Conservation (phyloP, 1,140 invertebrate genomes). For the Danaus melanippus region DNA sequence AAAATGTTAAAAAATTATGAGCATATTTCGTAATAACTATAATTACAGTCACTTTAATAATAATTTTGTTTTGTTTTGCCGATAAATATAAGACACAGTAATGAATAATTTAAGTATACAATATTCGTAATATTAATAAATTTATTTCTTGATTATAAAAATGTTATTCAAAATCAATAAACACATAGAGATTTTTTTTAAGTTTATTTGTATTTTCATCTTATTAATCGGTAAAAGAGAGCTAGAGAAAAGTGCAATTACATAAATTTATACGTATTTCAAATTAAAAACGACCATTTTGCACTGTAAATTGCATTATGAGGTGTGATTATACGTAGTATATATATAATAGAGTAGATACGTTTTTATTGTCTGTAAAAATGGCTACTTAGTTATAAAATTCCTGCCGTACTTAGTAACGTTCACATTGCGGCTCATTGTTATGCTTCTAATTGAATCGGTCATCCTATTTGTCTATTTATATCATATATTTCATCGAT, state of each 20-base stretch:
- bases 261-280: constrained; percentile 48
- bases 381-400: constrained; percentile 19
- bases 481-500: too few relatives aligned
- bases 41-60: too few relatives aligned
- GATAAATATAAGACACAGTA: too few relatives aligned
- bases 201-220: constrained; percentile 28
- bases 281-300: constrained; percentile 56
- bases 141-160: not conserved
- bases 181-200: constrained; percentile 17
- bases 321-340: constrained; percentile 21
- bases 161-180: too few relatives aligned
- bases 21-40: too few relatives aligned
- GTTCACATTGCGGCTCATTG: constrained; percentile 10
- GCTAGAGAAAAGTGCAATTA: constrained; percentile 66
- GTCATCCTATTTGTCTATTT: constrained; percentile 6
- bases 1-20: too few relatives aligned
- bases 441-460: constrained; percentile 10
- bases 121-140: constrained; percentile 3
- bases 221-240: constrained; percentile 42
- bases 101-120: too few relatives aligned
- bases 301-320: constrained; percentile 27
- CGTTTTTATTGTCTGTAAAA: too few relatives aligned
- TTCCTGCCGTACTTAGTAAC: constrained; percentile 22
- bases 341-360: too few relatives aligned
- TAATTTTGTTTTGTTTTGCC: too few relatives aligned